Evolutionary conservation across 1,140 invertebrate genomes (phyloP), one percentile per base, ranked within the genome.

Genomic region (Pemphigus obesinymphae): DNA sequence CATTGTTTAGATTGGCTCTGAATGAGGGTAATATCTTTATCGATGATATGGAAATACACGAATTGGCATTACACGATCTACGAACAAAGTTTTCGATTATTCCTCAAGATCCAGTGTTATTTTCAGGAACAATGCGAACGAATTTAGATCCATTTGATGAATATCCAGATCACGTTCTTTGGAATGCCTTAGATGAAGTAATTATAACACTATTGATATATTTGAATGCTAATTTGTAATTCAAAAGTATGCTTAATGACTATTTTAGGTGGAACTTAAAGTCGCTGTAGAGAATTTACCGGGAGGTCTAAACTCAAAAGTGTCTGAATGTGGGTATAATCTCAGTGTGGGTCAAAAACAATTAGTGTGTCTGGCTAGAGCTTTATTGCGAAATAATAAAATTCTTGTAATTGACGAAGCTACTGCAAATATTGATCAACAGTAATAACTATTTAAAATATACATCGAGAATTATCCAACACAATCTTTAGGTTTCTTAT

Each of bases 61-160:
- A 85, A 2, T 87, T 96, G 50, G 90, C 90, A 0, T 86, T 96
- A 11, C 89, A 91, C 70, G 89, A 92, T 26, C 87, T 97, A 0
- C 88, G 95, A 72, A 89, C 89, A 1, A 90, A 90, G 76, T 91
- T 96, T 17, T 92, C 93, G 2, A 94, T 95, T 43, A 95, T 95
- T 83, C 95, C 95, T 6, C 95, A 96, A 75, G 84, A 85, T 45
- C 90, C 91, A 20, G 88, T 92, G 0, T 87, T 96, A 0, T 97
- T 96, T 86, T 93, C 91, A 7, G 92, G 91, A 17, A 91, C 89
- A 48, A 85, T 96, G 31, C 88, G 95, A 26, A 93, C 92, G 83
- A 96, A 96, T 87, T 87, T 97, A 48, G 95, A 97, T 87, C 95
- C 95, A 2, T 95, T 95, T 85, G 88, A 90, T 34, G 89, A 90